Base-by-base conservation (phyloP, 2,888 invertebrate species). In the Pammene aurita region DNA sequence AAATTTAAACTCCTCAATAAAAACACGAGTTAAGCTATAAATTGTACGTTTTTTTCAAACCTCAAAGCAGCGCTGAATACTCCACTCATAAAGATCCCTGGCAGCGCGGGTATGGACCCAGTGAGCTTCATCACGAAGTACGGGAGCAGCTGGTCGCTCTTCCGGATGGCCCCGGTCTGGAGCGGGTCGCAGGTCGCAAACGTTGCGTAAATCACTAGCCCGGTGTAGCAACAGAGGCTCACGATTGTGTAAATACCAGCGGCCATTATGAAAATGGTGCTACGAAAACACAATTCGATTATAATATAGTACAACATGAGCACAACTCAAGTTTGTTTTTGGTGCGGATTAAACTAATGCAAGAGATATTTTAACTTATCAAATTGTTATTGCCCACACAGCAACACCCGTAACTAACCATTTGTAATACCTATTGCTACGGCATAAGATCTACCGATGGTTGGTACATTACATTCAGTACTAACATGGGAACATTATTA, bases 51-150 rank as follows among this genome's bases (percentile, higher is more conserved):
- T 26, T 26, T 2, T 26, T 26, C 13, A 18, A 90, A 95, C 96
- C 97, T 97, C 71, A 97, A 90, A 26, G 97, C 96, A 10, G 97
- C 97, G 84, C 97, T 97, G 81, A 97, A 97, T 0, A 97, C 95
- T 14, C 97, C 96, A 62, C 97, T 96, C 75, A 97, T 95, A 80
- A 97, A 97, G 54, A 97, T 93, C 0, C 97, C 97, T 0, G 97
- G 96, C 13, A 97, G 85, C 0, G 97, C 97, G 0, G 96, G 96
- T 71, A 96, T 93, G 10, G 93, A 85, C 0, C 94, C 94, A 0
- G 96, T 94, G 69, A 96, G 94, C 60, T 96, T 95, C 96, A 97
- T 96, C 35, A 97, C 97, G 81, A 95, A 97, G 78, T 95, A 95
- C 0, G 97, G 97, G 44, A 97, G 84, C 9, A 97, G 83, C 88